Evolutionary conservation across 23 tunicate species (phyloP).

Genomic region (Trididemnum clinides): DNA sequence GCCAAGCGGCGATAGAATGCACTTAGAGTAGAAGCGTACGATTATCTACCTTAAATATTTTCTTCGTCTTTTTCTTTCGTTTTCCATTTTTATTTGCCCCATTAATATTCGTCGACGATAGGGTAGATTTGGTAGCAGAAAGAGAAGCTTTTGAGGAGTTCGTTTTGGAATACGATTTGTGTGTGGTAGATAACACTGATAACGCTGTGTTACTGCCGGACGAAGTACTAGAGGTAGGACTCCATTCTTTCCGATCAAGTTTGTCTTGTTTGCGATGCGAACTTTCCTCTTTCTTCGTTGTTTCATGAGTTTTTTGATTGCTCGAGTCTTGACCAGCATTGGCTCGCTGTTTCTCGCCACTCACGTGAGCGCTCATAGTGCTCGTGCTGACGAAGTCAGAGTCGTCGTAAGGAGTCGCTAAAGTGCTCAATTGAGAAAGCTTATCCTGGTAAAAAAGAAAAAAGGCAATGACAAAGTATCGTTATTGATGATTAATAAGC

Average conservation of each 20-base stretch:
- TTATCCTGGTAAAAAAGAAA: no score
- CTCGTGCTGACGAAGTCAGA: not conserved
- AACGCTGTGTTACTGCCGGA: not conserved
- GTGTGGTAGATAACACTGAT: slow-evolving; percentile 4
- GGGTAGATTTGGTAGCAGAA: not conserved
- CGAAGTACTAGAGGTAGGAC: slow-evolving; percentile 40
- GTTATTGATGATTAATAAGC: no score
- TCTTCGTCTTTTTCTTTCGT: slow-evolving; percentile 56
- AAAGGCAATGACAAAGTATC: no score
- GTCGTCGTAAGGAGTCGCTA: not conserved
- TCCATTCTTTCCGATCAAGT: not conserved
- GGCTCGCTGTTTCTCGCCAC: not conserved
- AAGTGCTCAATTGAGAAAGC: no score
- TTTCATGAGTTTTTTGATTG: no score
- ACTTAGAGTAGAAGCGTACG: no score
- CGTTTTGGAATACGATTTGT: slow-evolving; percentile 1
- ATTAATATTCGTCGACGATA: not conserved
- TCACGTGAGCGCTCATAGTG: not conserved
- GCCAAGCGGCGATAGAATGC: no score
- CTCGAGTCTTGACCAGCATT: not conserved
- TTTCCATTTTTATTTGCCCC: slow-evolving; percentile 15
- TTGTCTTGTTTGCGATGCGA: slow-evolving; percentile 6
- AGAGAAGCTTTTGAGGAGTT: not conserved
- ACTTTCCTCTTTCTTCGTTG: not conserved
- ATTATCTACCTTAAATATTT: slow-evolving; percentile 13